Base-by-base conservation (phyloP, 2,797 vertebrate species). In the Onychomys arenicola region DNA sequence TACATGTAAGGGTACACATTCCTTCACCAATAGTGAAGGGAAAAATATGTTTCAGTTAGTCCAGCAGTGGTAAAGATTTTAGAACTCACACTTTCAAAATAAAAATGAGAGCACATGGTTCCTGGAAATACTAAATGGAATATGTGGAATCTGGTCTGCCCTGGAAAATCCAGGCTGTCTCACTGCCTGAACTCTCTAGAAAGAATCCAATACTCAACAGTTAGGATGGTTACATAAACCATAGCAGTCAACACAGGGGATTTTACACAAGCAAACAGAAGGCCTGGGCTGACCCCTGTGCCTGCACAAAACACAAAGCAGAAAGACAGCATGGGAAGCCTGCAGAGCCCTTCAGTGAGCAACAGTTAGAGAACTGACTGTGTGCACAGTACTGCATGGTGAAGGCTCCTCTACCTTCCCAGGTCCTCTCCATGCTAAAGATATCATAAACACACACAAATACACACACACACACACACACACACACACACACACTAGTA, bases 121-220 rank as follows among this genome's bases (percentile, higher is more conserved):
- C 82, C 92, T 71, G 27, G 29, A 40, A 84, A 27, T 17, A 61
- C n/a, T 78, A 61, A 46, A 96, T 2, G 17, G 12, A 96, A 27
- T 55, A 75, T 85, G 17, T 92, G 43, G 84, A 96, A 95, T 77
- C 25, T 78, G 76, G 16, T 32, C 83, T 69, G 6, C 71, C 77
- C 67, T 84, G 59, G 81, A 93, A 96, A 97, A 92, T 55, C 43
- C 57, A 94, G 34, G 29, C 85, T 91, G 63, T 61, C 17, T 92
- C 81, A 88, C 77, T 83, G 19, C 55, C 86, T 94, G 65, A 93
- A 90, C 40, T 77, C 94, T 90, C 92, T 49, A 95, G 73, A 95
- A 96, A 96, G 67, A 96, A 93, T 34, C 59, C 59, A 95, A 95
- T 37, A 65, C 61, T 93, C 40, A 65, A 85, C 65, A 88, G 73